A percentile compares a stretch with the other conserved stretches of the same genome.
phyloP scores from a whole-genome alignment of 1,140 invertebrate genomes.

The Dendroctonus valens region DNA sequence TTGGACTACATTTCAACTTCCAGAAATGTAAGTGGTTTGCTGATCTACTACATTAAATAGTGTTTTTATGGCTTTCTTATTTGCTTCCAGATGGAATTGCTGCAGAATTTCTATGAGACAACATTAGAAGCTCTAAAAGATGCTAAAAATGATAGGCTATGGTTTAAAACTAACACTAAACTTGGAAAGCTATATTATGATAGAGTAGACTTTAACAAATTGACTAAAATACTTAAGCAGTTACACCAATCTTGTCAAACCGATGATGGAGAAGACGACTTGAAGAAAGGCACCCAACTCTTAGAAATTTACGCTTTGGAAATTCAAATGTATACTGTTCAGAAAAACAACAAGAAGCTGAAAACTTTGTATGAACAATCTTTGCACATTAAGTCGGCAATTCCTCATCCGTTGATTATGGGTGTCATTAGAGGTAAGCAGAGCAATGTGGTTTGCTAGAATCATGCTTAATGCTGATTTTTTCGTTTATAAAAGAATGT shows the following conservation, averaged over 20 bases:
- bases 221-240: slow-evolving; percentile 96
- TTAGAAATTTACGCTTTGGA: slow-evolving; percentile 98
- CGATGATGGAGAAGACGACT: slow-evolving; percentile 98
- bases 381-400: slow-evolving; percentile 97
- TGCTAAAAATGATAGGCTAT: slow-evolving; percentile 98
- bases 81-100: slow-evolving; percentile 85
- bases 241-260: slow-evolving; percentile 97
- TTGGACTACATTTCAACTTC: slow-evolving; percentile 99
- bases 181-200: slow-evolving; percentile 98
- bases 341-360: slow-evolving; percentile 99
- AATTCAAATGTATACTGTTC: slow-evolving; percentile 99
- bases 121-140: slow-evolving; percentile 97
- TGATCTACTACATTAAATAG: neutral
- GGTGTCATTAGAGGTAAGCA: slow-evolving; percentile 39
- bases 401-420: slow-evolving; percentile 92
- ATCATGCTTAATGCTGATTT: neutral
- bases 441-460: too few relatives aligned
- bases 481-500: slow-evolving; percentile 67
- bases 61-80: slow-evolving; percentile 4
- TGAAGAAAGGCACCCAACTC: slow-evolving; percentile 98
- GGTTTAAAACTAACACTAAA: slow-evolving; percentile 99
- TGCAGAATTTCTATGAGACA: slow-evolving; percentile 99
- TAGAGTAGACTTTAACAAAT: slow-evolving; percentile 89
- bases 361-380: slow-evolving; percentile 98
- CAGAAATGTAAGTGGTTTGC: slow-evolving; percentile 78